These are phyloP conservation scores for Prosapia bicincta DNA, from an alignment of 2,888 invertebrate species.

Conservation along the genomic window DNA sequence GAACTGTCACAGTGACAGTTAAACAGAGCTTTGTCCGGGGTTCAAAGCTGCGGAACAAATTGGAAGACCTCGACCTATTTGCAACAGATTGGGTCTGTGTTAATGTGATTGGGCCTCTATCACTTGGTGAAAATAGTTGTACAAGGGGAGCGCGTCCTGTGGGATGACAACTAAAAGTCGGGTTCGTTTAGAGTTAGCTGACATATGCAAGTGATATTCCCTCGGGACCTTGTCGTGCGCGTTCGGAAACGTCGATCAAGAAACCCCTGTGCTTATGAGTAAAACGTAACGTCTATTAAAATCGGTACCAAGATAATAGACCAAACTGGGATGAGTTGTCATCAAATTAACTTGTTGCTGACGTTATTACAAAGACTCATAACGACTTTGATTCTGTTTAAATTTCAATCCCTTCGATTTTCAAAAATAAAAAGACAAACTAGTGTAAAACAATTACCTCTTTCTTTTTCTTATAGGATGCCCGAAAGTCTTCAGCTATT, in stretches of 20 bases:
- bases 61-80: conserved; percentile 20
- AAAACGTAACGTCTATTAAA: too few species aligned
- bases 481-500: conserved; percentile 38
- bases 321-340: too few species aligned
- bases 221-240: neutral
- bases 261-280: too few species aligned
- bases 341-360: too few species aligned
- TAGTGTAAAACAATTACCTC: too few species aligned
- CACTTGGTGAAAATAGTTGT: conserved; percentile 16
- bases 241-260: too few species aligned
- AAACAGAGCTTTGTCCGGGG: conserved; percentile 22
- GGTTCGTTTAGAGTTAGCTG: conserved; percentile 13
- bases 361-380: too few species aligned
- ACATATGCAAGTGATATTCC: neutral
- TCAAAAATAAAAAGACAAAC: too few species aligned
- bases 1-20: conserved; percentile 27
- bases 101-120: conserved; percentile 29
- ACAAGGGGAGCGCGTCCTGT: neutral
- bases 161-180: conserved; percentile 1
- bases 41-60: conserved; percentile 25
- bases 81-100: conserved; percentile 25
- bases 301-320: too few species aligned
- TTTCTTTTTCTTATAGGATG: conserved; percentile 18
- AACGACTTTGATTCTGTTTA: too few species aligned
- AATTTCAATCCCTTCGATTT: too few species aligned